Conservation (phyloP, 2,113 vertebrate species). For the Orcinus orca region DNA sequence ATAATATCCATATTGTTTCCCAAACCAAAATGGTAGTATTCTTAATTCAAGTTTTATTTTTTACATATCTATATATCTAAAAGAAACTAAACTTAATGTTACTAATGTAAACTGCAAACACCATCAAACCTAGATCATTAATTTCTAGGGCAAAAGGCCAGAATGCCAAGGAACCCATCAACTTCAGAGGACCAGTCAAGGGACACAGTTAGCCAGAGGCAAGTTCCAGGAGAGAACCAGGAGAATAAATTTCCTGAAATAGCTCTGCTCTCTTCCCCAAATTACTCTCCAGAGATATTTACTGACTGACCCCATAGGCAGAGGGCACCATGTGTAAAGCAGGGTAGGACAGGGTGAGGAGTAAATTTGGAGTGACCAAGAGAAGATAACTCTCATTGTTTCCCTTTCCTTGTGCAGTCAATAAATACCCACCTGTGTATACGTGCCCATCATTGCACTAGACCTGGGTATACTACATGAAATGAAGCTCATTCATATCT, state of each 20-base stretch:
- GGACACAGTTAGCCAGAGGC: not conserved
- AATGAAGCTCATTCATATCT: not conserved
- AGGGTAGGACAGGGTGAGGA: not conserved
- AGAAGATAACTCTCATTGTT: not conserved
- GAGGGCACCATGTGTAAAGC: not conserved
- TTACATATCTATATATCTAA: not conserved
- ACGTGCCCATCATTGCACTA: not conserved
- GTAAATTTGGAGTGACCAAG: not conserved
- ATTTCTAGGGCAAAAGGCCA: not conserved
- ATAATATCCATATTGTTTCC: not conserved
- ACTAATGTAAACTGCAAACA: not conserved
- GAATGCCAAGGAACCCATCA: not conserved
- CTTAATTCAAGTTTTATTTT: not conserved
- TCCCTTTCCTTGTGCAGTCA: not conserved
- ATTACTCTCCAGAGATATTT: not conserved
- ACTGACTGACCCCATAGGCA: not conserved
- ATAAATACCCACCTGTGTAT: not conserved
- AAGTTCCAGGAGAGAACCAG: not conserved
- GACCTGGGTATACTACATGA: not conserved
- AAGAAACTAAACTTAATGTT: not conserved
- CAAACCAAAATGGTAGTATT: not conserved
- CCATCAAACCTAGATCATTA: not conserved
- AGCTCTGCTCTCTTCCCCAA: not conserved
- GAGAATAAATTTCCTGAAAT: not conserved
- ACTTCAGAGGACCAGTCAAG: not conserved